phyloP scores from a whole-genome alignment of 53 echinoderm and acorn worm species.

The Patiria pectinifera region DNA sequence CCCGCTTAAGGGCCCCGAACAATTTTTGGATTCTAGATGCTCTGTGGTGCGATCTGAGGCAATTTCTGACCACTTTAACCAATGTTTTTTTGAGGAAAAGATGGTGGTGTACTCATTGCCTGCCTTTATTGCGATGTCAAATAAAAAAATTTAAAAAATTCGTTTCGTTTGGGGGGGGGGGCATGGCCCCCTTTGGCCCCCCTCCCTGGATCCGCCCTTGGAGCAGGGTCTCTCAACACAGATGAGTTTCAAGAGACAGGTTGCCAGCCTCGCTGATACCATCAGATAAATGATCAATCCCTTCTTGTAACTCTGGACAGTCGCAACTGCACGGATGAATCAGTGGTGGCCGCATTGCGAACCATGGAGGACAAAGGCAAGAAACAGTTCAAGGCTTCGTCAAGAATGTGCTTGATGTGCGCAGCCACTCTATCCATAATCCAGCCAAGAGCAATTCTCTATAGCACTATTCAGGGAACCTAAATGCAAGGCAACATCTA shows the following conservation, averaged over 20 bases:
- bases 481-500: background rate
- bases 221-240: conserved; percentile 62
- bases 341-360: conserved; percentile 35
- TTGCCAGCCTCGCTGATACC: background rate
- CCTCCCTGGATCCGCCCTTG: no score
- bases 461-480: conserved; percentile 19
- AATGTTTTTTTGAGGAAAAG: no score
- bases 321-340: conserved; percentile 31
- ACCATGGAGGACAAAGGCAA: conserved; percentile 28
- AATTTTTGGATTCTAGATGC: no score
- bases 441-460: conserved; percentile 40
- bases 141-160: no score
- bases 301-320: conserved; percentile 12
- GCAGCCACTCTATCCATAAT: conserved; percentile 50
- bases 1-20: no score
- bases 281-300: conserved; percentile 58
- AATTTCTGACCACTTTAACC: no score
- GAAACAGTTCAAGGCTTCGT: conserved; percentile 27
- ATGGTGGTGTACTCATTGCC: no score
- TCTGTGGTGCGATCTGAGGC: no score
- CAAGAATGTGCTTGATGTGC: conserved; percentile 36
- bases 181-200: no score
- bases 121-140: no score
- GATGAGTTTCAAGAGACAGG: conserved; percentile 7
- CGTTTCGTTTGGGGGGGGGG: no score